Base-by-base conservation (phyloP, 2,113 vertebrate genomes). In the Chaetodon auriga region DNA sequence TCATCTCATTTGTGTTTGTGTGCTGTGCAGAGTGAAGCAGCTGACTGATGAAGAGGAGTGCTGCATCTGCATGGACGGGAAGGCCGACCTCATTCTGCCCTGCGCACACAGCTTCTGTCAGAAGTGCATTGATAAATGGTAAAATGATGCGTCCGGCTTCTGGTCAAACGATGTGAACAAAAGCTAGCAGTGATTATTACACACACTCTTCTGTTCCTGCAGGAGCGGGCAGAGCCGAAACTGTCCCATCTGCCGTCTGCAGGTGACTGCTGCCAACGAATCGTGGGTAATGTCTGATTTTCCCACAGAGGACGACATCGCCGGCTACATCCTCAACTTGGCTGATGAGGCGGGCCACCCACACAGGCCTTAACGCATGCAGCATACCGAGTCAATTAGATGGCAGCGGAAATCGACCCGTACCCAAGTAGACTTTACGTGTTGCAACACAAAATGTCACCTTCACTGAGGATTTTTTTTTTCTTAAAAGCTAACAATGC, bases 71-170 rank as follows among this genome's bases (percentile, higher is more conserved):
- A 99, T 99, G 98, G 98, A 99, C 30, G 96, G 97, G 0, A 97
- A 97, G 72, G 96, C 96, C 30, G 98, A 99, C 93, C 95, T 99
- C 54, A 99, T 99, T 88, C 94, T 99, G 83, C 98, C 98, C 0
- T 99, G 98, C 65, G 95, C 97, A 16, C 98, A 99, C 95, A 99
- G 96, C 91, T 99, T 99, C 94, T 99, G 98, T 93, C 98, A 99
- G 96, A 99, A 99, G 77, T 99, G 98, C 91, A 99, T 99, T 68
- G 98, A 99, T 89, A 99, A 97, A 92, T 99, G 98, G 98, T 99
- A 92, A 95, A 92, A 58, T 7, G 13, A 21, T 3, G 1, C 36
- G 41, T 12, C 23, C 10, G 38, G 21, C 46, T 58, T 62, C 6
- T 38, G 23, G 1, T 55, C 5, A 6, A 21, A 36, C 0, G 15